These are phyloP conservation scores for Drosophila merina DNA, from an alignment of 2,888 invertebrate genomes.

Conservation along the genomic window DNA sequence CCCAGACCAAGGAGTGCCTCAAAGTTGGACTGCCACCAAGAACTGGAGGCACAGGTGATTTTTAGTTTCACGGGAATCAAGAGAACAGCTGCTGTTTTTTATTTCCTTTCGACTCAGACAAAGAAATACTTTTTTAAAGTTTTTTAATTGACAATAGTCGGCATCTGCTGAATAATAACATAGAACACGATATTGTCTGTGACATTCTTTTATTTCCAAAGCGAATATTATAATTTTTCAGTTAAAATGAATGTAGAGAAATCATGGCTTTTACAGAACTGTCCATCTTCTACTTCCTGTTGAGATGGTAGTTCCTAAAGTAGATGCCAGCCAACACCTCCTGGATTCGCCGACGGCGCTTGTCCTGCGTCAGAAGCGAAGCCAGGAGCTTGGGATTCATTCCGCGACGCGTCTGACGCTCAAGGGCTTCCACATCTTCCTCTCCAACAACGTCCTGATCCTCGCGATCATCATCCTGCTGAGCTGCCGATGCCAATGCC, in stretches of 20 bases:
- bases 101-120: not conserved
- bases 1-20: not conserved
- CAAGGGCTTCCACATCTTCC: slow-evolving; percentile 53
- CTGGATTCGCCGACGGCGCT: slow-evolving; percentile 60
- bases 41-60: slow-evolving; percentile 1
- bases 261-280: slow-evolving; percentile 27
- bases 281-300: slow-evolving; percentile 53
- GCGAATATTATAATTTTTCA: slow-evolving; percentile 59
- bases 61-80: not conserved
- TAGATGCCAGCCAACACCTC: slow-evolving; percentile 68
- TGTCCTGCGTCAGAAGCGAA: slow-evolving; percentile 56
- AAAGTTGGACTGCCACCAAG: not conserved
- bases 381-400: slow-evolving; percentile 51
- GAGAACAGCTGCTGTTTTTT: not conserved
- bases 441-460: slow-evolving; percentile 35
- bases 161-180: not conserved
- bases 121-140: not conserved
- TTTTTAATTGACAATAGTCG: not conserved
- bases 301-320: slow-evolving; percentile 64
- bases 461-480: slow-evolving; percentile 37
- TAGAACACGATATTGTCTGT: too few species aligned
- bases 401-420: slow-evolving; percentile 58
- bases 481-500: not conserved
- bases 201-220: not conserved
- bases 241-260: slow-evolving; percentile 35